Conservation (phyloP, 2,888 invertebrate genomes). For the Amphiduros pacificus region DNA sequence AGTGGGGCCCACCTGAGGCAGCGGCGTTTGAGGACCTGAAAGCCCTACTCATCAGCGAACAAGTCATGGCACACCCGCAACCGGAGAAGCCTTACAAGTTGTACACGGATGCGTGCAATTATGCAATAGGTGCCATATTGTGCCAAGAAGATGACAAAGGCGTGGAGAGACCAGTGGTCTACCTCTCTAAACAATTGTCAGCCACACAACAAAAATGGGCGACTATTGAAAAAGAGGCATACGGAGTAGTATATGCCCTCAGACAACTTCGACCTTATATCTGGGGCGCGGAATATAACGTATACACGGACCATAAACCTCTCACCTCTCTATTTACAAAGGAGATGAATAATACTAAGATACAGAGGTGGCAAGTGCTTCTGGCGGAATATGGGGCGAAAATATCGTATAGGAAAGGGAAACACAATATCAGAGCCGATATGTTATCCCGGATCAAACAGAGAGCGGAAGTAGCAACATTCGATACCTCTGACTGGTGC, state of each 20-base stretch:
- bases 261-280: slow-evolving; percentile 13
- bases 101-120: slow-evolving; percentile 4
- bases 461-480: not conserved
- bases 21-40: slow-evolving; percentile 6
- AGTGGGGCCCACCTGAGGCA: not conserved
- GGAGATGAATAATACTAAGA: slow-evolving; percentile 7
- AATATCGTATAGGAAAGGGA: not conserved
- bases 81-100: slow-evolving; percentile 2
- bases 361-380: slow-evolving; percentile 13
- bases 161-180: not conserved
- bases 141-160: not conserved
- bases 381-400: slow-evolving; percentile 13
- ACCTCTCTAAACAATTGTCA: not conserved
- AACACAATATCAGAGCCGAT: slow-evolving; percentile 6
- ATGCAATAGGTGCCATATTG: slow-evolving; percentile 2
- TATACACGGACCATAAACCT: slow-evolving; percentile 16
- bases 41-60: not conserved
- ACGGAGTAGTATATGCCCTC: not conserved
- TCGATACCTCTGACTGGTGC: not conserved
- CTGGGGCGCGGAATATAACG: slow-evolving; percentile 1
- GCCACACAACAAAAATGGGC: not conserved
- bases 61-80: slow-evolving; percentile 5
- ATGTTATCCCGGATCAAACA: slow-evolving; percentile 7
- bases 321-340: slow-evolving; percentile 4
- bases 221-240: slow-evolving; percentile 13